Evolutionary conservation across 2,113 vertebrate genomes (phyloP).

Genomic region (Arothron firmamentum): DNA sequence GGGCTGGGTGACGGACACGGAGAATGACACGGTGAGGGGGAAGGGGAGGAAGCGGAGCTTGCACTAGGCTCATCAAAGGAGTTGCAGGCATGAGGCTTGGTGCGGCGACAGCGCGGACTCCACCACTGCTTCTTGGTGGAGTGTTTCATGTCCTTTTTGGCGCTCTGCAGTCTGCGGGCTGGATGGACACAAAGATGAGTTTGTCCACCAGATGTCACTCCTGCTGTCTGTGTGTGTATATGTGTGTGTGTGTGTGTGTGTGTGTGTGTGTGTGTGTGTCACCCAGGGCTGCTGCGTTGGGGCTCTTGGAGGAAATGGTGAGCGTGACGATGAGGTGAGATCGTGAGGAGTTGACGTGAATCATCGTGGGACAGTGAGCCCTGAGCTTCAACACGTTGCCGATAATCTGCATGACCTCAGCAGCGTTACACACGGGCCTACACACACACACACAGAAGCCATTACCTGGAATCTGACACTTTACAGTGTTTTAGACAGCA

Average conservation of each 20-base stretch:
- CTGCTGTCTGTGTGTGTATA: too few relatives aligned
- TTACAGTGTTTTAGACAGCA: too few relatives aligned
- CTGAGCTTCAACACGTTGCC: constrained; percentile 66
- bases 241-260: background rate
- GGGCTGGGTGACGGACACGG: constrained; percentile 60
- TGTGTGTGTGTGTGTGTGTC: constrained; percentile 32
- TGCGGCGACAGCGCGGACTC: constrained; percentile 68
- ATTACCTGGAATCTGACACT: background rate
- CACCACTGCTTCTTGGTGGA: constrained; percentile 61
- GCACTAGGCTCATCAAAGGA: constrained; percentile 32
- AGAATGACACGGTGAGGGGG: constrained; percentile 55
- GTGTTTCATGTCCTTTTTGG: constrained; percentile 53
- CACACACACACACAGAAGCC: background rate
- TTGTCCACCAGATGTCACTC: too few relatives aligned
- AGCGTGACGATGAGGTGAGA: constrained; percentile 83
- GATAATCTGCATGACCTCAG: constrained; percentile 74
- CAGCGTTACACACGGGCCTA: constrained; percentile 71
- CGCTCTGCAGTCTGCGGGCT: constrained; percentile 63
- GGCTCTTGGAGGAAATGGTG: constrained; percentile 67
- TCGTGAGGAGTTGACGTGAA: constrained; percentile 81
- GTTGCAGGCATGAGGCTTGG: constrained; percentile 36
- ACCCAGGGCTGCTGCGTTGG: constrained; percentile 64
- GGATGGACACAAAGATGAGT: background rate
- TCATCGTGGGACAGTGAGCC: constrained; percentile 73
- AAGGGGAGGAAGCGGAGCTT: constrained; percentile 54